Evolutionary conservation across 2,888 invertebrate species (phyloP), one percentile per base, ranked within the genome.

Genomic region (Poecilus cupreus): DNA sequence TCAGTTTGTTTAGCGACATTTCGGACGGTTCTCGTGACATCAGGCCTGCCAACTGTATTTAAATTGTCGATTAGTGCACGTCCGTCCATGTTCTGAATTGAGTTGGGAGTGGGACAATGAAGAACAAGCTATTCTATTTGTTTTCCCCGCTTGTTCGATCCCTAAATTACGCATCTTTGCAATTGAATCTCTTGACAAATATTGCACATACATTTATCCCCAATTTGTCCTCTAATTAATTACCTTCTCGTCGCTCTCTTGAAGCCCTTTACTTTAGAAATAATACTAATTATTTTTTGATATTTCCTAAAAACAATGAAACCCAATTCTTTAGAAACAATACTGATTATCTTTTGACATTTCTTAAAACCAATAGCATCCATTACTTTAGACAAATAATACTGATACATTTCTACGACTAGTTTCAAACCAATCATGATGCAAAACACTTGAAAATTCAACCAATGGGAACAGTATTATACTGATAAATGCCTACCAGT

Each of bases 1-100:
- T 68, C 37, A 79, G 79, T 79, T 79, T 79, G 79, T 79, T 79
- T 79, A 79, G 79, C 64, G 79, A 79, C 79, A 79, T 70, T 79
- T 79, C 70, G 79, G 79, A 79, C 79, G 46, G 79, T 70, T 79
- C 16, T 26, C 26, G 79, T 79, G 79, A 79, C 70, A 79, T 54
- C 79, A 79, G 70, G 79, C 78, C 79, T 79, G 79, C 79, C 79
- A 70, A 79, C 79, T 79, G 79, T 79, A 79, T 79, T 79, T 79
- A 79, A 79, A 79, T 79, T 79, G 79, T 68, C 79, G 79, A 79
- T 79, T 79, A 79, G 79, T 79, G 79, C 51, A 37, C 70, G 46
- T 51, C 37, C 39, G 78, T 46, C 70, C 26, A 70, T 60, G 43
- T 39, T 39, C 72, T 72, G 43, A 72, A 72, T 72, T 20, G 43